Evolutionary conservation across 2,113 vertebrate species (phyloP).

Genomic region (Psephotus haematonotus): DNA sequence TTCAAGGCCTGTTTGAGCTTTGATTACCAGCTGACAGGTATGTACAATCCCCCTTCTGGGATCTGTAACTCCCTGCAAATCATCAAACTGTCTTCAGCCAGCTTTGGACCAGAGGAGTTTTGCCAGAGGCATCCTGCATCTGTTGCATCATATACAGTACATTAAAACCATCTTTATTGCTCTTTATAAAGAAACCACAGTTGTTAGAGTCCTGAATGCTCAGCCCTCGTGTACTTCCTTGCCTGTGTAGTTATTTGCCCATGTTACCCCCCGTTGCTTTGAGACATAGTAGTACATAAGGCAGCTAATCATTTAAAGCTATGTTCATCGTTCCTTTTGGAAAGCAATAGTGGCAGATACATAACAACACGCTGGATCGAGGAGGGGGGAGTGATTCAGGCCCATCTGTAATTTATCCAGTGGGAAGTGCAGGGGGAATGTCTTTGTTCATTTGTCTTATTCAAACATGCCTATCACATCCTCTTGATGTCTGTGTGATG

Average conservation of each 20-base stretch:
- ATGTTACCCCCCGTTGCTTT: conserved; percentile 14
- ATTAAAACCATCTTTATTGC: conserved; percentile 76
- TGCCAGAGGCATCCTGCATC: conserved; percentile 72
- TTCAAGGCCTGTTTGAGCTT: neutral
- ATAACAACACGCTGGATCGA: neutral
- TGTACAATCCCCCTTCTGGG: conserved; percentile 54
- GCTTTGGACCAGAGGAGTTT: conserved; percentile 57
- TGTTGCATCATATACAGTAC: conserved; percentile 65
- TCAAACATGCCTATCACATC: conserved; percentile 5
- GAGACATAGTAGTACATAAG: conserved; percentile 51
- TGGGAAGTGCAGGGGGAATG: conserved; percentile 33
- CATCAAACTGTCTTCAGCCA: conserved; percentile 77
- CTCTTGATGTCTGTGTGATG: neutral
- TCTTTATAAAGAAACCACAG: conserved; percentile 66
- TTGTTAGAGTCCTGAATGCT: conserved; percentile 28
- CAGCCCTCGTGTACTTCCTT: conserved; percentile 35
- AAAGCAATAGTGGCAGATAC: conserved; percentile 39
- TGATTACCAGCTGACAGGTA: conserved; percentile 76
- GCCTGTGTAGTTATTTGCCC: conserved; percentile 34
- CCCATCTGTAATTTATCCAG: conserved; percentile 53
- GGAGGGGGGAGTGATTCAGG: neutral
- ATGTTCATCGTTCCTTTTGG: conserved; percentile 22
- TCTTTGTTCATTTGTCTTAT: conserved; percentile 59
- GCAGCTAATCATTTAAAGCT: conserved; percentile 60
- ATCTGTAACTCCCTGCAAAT: conserved; percentile 64